Conservation (phyloP, 2,888 invertebrate species). For the Pachliopta kotzebuea region DNA sequence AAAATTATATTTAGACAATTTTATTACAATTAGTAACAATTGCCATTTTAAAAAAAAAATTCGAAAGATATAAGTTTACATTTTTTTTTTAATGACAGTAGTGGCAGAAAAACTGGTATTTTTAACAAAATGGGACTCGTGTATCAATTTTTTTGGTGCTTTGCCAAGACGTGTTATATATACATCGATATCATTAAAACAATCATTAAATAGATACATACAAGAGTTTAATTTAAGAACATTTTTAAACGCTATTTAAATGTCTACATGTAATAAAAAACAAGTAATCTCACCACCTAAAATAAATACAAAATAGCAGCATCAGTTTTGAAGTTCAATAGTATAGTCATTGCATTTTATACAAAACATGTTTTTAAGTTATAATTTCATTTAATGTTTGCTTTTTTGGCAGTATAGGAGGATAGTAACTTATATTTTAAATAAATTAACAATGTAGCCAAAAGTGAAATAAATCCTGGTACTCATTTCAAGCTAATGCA, state of each 20-base stretch:
- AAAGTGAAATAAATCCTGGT: too few relatives aligned
- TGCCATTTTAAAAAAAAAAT: not conserved
- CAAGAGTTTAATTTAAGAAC: not conserved
- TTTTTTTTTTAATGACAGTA: not conserved
- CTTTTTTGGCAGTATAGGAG: not conserved
- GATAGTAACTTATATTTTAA: not conserved
- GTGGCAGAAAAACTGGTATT: slow-evolving; percentile 6
- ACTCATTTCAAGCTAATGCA: too few relatives aligned
- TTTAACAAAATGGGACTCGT: slow-evolving; percentile 5
- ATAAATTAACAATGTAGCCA: too few relatives aligned
- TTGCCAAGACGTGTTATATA: not conserved
- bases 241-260: too few relatives aligned
- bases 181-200: not conserved
- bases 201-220: not conserved
- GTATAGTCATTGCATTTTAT: too few relatives aligned
- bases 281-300: too few relatives aligned
- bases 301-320: too few relatives aligned
- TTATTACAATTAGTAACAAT: too few relatives aligned
- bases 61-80: not conserved
- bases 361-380: too few relatives aligned
- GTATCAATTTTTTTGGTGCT: slow-evolving; percentile 9
- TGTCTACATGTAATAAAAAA: too few relatives aligned
- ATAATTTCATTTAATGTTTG: not conserved
- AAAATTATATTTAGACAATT: too few relatives aligned
- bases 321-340: too few relatives aligned